Percentiles rank a stretch among this genome's conserved stretches.
phyloP scores from a whole-genome alignment of 2,888 invertebrate genomes.

The Cheilosia scutellata region DNA sequence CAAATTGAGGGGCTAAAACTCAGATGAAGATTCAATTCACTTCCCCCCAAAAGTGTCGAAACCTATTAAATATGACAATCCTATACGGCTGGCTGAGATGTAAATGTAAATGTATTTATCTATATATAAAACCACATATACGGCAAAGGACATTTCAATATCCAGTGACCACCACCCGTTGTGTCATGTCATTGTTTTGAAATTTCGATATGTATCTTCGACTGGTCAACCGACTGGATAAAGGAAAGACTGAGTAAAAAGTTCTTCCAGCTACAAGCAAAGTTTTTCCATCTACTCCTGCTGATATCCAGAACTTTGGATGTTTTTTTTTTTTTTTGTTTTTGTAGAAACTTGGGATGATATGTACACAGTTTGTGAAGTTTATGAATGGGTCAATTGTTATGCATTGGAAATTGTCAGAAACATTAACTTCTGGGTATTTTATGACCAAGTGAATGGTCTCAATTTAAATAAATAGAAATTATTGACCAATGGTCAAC shows the following conservation, averaged over 20 bases:
- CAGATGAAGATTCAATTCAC: neutral
- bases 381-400: constrained; percentile 64
- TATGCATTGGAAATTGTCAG: constrained; percentile 62
- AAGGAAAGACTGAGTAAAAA: constrained; percentile 14
- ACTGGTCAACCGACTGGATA: constrained; percentile 27
- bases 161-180: constrained; percentile 32
- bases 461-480: constrained; percentile 45
- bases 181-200: constrained; percentile 55
- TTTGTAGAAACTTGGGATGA: constrained; percentile 17
- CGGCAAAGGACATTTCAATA: constrained; percentile 29
- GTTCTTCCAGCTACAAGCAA: constrained; percentile 31
- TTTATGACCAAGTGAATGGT: constrained; percentile 36
- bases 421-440: constrained; percentile 58
- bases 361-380: constrained; percentile 42
- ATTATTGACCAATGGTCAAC: constrained; percentile 53
- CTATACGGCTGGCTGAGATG: neutral
- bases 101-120: neutral
- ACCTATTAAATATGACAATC: constrained; percentile 1
- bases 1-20: neutral
- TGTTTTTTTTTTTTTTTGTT: neutral
- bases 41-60: neutral
- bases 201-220: constrained; percentile 53
- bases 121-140: constrained; percentile 16
- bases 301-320: constrained; percentile 24
- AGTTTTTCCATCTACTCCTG: constrained; percentile 30